A percentile compares a stretch with the other conserved stretches of the same genome.
Conservation (phyloP, 2,888 invertebrate genomes). For the Thecophora atra region DNA sequence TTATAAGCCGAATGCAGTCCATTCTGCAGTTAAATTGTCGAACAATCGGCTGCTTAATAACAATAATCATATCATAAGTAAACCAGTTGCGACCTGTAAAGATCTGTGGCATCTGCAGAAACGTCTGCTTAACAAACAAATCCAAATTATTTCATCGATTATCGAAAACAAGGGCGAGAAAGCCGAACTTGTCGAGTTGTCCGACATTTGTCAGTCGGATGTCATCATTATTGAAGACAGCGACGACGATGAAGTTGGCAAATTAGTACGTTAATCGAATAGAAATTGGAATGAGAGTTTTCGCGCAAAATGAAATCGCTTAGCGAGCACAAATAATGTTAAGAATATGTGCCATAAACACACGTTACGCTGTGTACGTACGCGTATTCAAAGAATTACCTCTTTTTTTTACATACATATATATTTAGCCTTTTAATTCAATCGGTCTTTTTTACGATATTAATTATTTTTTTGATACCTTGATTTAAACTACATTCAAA, state of each 20-base stretch:
- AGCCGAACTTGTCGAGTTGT: not conserved
- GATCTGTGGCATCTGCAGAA: too few relatives aligned
- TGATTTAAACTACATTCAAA: too few relatives aligned
- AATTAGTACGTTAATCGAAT: conserved; percentile 30
- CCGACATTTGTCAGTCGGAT: conserved; percentile 6
- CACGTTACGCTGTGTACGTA: too few relatives aligned
- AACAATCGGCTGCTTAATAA: conserved; percentile 5
- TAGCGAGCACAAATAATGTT: conserved; percentile 18
- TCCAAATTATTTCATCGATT: conserved; percentile 48
- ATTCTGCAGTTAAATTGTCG: not conserved
- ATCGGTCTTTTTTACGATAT: too few relatives aligned
- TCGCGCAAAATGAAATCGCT: conserved; percentile 43
- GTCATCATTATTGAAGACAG: conserved; percentile 34
- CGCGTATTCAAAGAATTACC: too few relatives aligned
- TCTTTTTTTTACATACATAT: too few relatives aligned
- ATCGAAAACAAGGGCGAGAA: conserved; percentile 42
- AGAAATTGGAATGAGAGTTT: conserved; percentile 45
- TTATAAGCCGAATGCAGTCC: not conserved
- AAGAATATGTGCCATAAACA: too few relatives aligned
- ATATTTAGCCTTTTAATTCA: too few relatives aligned
- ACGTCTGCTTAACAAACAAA: conserved; percentile 46
- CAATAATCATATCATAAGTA: conserved; percentile 16
- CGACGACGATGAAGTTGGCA: conserved; percentile 39
- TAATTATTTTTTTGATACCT: too few relatives aligned
- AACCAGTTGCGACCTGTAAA: conserved; percentile 34